Evolutionary conservation across 2,888 invertebrate genomes (phyloP).

Genomic region (Invenusta paracnida): DNA sequence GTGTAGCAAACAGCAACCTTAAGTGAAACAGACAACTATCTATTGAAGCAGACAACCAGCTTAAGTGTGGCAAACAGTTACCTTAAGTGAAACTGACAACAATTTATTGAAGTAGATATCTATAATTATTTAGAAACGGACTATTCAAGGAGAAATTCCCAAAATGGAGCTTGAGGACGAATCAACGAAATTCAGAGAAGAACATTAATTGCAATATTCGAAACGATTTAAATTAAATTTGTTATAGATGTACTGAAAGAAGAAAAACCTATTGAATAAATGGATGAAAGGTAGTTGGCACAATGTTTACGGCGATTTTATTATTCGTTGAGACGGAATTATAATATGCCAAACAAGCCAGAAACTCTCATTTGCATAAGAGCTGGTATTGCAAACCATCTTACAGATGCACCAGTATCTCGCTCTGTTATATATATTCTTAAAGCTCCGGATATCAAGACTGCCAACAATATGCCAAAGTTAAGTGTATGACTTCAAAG

Average conservation of each 20-base stretch:
- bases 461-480: slow-evolving; percentile 24
- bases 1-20: no score
- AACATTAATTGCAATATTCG: neutral
- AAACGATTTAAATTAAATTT: neutral
- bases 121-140: no score
- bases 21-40: no score
- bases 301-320: slow-evolving; percentile 30
- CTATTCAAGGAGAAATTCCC: neutral
- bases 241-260: neutral
- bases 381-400: neutral
- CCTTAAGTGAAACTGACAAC: no score
- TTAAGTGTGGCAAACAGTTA: no score
- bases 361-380: neutral
- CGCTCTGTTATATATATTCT: neutral
- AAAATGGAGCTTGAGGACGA: neutral
- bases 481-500: neutral
- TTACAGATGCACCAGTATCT: slow-evolving; percentile 30
- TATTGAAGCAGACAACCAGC: no score
- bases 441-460: neutral
- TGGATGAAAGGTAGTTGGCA: neutral
- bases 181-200: neutral
- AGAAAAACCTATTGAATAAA: neutral
- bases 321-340: slow-evolving; percentile 28
- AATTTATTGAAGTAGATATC: no score
- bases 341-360: neutral